Base-by-base conservation (phyloP, 2,797 vertebrate species). In the Tenualosa thibaudeaui region DNA sequence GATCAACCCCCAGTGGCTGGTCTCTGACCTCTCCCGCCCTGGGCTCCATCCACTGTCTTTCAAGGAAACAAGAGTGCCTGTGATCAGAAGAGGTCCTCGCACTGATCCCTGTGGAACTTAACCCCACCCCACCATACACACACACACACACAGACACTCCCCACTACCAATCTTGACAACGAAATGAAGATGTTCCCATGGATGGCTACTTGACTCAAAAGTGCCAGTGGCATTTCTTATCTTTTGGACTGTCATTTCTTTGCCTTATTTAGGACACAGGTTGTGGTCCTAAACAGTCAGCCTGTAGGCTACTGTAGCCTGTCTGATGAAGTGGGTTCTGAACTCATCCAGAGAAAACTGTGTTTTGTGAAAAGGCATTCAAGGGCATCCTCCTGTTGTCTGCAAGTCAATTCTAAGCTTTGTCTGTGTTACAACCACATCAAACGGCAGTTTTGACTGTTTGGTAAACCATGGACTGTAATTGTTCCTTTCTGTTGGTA, bases 1-100 rank as follows among this genome's bases (percentile, higher is more conserved):
- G 94, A 94, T 95, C 94, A 93, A 56, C 54, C 92, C 92, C 94
- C 93, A 31, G 95, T 94, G 94, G 93, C 93, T 93, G 94, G 93
- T 92, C 83, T 8, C 89, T 95, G 95, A 95, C 95, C 95, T 94
- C 91, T 92, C 87, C 86, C 82, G 87, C 92, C 93, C 90, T 49
- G 60, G 91, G 92, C 89, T 85, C 87, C 89, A 89, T 90, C 92
- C 93, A 90, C 90, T 90, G 85, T 92, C 90, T 93, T 95, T 95
- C 93, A 95, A 89, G 84, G 88, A 37, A 85, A 89, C 92, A 92
- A 88, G 71, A 92, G 93, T 93, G 93, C 94, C 92, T 90, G 92
- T 93, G 93, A 95, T 95, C 94, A 93, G 93, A 94, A 91, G 90
- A 88, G 40, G 83, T 81, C 91, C 89, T 91, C 88, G 93, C 91